Evolutionary conservation across 2,888 invertebrate genomes (phyloP), one percentile per base, ranked within the genome.

Genomic region (Coenonympha glycerion): DNA sequence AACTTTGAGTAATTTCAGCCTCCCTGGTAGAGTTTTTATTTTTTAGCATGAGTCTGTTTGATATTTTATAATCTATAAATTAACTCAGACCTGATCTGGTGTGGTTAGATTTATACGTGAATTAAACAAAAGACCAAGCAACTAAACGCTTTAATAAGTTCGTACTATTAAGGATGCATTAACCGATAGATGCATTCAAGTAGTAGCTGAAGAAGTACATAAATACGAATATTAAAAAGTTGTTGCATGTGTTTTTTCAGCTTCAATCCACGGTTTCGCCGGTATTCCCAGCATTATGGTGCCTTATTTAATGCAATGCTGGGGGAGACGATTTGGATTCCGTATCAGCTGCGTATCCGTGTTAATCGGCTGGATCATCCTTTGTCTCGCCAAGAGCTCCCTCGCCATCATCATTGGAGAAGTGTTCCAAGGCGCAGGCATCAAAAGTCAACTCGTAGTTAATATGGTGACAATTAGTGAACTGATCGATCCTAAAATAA

Each of bases 401-500:
- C 11, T 47, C 0, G 41, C 47, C 13, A 26, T 56, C n/a, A 53
- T 56, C 15, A 34, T 56, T 16, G 55, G 52, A 1, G 55, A 56
- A 45, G 30, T 52, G 6, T 50, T 52, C 11, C 55, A 53, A 50
- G 55, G 55, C 26, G 37, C 50, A 6, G 52, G 55, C 6, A 26
- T 34, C 19, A 56, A 56, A 24, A 48, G 47, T 16, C 30, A 53
- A n/a, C 31, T 50, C 19, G 28, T 53, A n/a, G 46, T 56, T 3
- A 48, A 36, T 16, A 50, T 47, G 40, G 36, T 46, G 44, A 46
- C 37, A 9, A 36, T 56, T 4, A 48, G 53, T 36, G 56, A 56
- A 51, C 51, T 56, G 56, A 45, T 47, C 3, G 47, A 53, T 8
- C 61, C 65, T 2, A 47, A 54, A 26, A 64, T 63, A 30, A 55